Conservation (phyloP, 1,140 invertebrate species). For the Pomacea maculata region DNA sequence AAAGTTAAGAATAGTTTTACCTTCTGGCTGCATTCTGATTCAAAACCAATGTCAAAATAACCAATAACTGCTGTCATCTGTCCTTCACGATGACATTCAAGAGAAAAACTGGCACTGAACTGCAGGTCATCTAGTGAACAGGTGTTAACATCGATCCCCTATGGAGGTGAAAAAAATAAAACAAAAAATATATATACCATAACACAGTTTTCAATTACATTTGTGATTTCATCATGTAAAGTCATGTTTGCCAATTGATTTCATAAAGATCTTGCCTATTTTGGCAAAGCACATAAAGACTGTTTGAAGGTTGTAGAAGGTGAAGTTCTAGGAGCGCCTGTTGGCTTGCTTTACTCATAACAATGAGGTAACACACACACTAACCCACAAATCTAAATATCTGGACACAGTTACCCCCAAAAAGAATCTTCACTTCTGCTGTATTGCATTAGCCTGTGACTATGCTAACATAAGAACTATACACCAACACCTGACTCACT, state of each 20-base stretch:
- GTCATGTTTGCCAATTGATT: too few relatives aligned
- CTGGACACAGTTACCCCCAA: background rate
- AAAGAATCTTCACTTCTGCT: background rate
- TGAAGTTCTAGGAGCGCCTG: background rate
- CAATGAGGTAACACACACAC: background rate
- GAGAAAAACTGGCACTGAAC: slow-evolving; percentile 48
- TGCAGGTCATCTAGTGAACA: slow-evolving; percentile 54
- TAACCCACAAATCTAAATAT: background rate
- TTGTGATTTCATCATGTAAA: too few relatives aligned
- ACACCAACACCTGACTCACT: slow-evolving; percentile 33
- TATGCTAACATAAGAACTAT: background rate
- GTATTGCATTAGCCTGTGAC: background rate
- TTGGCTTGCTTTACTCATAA: background rate
- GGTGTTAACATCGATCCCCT: slow-evolving; percentile 54
- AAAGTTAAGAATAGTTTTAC: slow-evolving; percentile 19
- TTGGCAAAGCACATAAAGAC: background rate
- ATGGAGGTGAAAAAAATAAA: background rate
- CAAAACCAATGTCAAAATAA: slow-evolving; percentile 62
- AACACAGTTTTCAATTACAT: too few relatives aligned
- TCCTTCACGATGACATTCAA: slow-evolving; percentile 41
- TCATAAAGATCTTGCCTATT: background rate
- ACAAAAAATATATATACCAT: too few relatives aligned
- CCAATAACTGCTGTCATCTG: slow-evolving; percentile 57
- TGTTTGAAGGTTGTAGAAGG: background rate
- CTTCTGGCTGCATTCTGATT: slow-evolving; percentile 41